Conservation (phyloP, 2,888 invertebrate genomes). For the Merodon equestris region DNA sequence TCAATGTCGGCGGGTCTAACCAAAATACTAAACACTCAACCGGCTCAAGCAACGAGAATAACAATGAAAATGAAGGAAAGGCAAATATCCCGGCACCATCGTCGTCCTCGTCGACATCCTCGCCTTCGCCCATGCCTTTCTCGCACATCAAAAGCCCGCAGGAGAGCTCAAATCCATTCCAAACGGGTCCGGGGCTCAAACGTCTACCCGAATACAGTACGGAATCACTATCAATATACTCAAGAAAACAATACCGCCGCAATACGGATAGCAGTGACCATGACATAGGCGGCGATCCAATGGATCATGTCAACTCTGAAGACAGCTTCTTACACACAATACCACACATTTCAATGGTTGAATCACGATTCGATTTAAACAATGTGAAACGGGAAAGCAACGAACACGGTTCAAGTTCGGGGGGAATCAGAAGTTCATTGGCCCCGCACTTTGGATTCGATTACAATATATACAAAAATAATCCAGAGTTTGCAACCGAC, state of each 20-base stretch:
- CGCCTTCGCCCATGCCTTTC: conserved; percentile 59
- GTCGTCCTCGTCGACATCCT: conserved; percentile 68
- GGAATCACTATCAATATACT: conserved; percentile 76
- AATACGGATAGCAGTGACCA: conserved; percentile 72
- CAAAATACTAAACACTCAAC: conserved; percentile 58
- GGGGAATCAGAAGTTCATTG: conserved; percentile 73
- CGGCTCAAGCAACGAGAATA: conserved; percentile 48
- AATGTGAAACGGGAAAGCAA: conserved; percentile 76
- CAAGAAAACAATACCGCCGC: conserved; percentile 75
- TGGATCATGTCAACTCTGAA: conserved; percentile 77
- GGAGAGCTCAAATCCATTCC: conserved; percentile 59
- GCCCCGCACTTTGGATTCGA: conserved; percentile 75
- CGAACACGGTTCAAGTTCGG: conserved; percentile 72
- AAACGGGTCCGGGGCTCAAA: conserved; percentile 70
- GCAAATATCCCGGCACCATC: conserved; percentile 66
- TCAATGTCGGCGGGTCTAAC: conserved; percentile 39
- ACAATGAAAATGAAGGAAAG: conserved; percentile 55
- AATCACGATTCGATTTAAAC: conserved; percentile 76
- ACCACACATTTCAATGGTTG: conserved; percentile 78
- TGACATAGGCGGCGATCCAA: conserved; percentile 73
- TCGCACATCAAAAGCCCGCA: conserved; percentile 58
- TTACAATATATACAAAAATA: conserved; percentile 75
- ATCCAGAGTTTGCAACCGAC: conserved; percentile 77
- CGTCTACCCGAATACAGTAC: conserved; percentile 75
- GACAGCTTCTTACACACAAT: conserved; percentile 77